phyloP scores from a whole-genome alignment of 1,140 invertebrate genomes.

The Orchesella cincta region DNA sequence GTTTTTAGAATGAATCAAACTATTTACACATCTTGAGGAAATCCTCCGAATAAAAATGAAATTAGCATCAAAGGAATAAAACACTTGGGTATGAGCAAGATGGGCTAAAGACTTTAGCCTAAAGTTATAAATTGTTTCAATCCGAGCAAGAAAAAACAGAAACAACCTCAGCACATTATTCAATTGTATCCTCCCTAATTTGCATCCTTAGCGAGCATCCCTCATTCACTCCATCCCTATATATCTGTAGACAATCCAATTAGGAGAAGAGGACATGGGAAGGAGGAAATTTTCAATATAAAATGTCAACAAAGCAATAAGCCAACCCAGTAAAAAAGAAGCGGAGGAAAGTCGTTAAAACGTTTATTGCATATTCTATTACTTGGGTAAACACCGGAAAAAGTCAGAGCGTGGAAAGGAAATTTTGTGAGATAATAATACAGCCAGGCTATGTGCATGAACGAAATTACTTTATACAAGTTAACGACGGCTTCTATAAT shows the following conservation, averaged over 20 bases:
- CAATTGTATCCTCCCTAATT: constrained; percentile 19
- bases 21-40: constrained; percentile 22
- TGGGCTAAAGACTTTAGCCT: too few species aligned
- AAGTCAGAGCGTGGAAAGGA: too few species aligned
- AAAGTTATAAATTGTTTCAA: background rate
- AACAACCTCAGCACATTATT: background rate
- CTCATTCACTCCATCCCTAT: background rate
- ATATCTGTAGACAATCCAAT: constrained; percentile 16
- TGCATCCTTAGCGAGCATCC: constrained; percentile 18
- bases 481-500: too few species aligned
- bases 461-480: too few species aligned
- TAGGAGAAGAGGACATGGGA: constrained; percentile 22
- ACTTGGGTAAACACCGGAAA: too few species aligned
- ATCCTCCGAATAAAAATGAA: constrained; percentile 20
- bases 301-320: constrained; percentile 21
- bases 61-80: background rate
- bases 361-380: too few species aligned
- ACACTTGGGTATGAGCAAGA: background rate
- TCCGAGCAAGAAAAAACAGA: background rate
- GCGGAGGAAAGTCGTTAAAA: too few species aligned
- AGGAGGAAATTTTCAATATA: constrained; percentile 17
- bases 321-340: background rate
- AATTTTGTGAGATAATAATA: too few species aligned
- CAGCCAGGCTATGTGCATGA: too few species aligned
- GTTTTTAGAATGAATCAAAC: constrained; percentile 9